Evolutionary conservation across 2,888 invertebrate species (phyloP), one percentile per base, ranked within the genome.

Genomic region (Sminthurides aquaticus): DNA sequence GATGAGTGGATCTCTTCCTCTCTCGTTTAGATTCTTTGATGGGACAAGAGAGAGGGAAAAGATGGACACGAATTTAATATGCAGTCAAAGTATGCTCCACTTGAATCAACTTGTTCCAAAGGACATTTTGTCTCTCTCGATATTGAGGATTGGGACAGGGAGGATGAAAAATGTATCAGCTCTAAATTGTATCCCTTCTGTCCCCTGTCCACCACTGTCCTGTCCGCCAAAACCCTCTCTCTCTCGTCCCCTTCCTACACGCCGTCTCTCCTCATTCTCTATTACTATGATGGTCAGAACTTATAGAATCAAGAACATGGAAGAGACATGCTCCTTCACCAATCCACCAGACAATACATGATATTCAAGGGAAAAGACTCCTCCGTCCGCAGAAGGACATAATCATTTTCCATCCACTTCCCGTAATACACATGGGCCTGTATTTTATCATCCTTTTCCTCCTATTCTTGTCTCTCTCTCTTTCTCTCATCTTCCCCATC

Each of bases 111-210:
- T 34, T 15, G 43, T 11, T 34, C 5, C 5, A 34, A 34, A 34
- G 43, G 43, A 34, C 43, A 34, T n/a, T n/a, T n/a, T n/a, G n/a
- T n/a, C n/a, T n/a, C n/a, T n/a, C n/a, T n/a, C n/a, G n/a, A n/a
- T n/a, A n/a, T n/a, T n/a, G n/a, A n/a, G n/a, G n/a, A n/a, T n/a
- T 34, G 43, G 43, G 43, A 34, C n/a, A n/a, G n/a, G 15, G 43
- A 5, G 43, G 62, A 62, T 64, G 64, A 64, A 64, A 64, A 64
- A 64, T 64, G 59, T 55, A 64, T 64, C 27, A 28, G 57, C 49
- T 64, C 59, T 64, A 64, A 64, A 58, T 52, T n/a, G 24, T 59
- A 58, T 56, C 62, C 55, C 25, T 48, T 49, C 49, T 59, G 52
- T 60, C 60, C 52, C 25, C 26, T 26, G 43, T 27, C 20, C 52